These are phyloP conservation scores for Pogonocherus hispidulus DNA, from an alignment of 2,888 invertebrate genomes.

Conservation along the genomic window DNA sequence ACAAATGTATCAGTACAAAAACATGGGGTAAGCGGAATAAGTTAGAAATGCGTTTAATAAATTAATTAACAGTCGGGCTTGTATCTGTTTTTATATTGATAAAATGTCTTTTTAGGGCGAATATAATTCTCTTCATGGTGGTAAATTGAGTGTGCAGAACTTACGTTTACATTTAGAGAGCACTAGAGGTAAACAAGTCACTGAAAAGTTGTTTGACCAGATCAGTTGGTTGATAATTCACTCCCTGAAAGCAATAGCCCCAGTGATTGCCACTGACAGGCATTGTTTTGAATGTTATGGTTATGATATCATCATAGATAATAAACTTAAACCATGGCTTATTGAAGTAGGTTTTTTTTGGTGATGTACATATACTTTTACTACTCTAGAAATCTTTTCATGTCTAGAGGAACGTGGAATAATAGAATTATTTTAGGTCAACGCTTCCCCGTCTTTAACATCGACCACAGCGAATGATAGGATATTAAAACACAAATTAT, in stretches of 20 bases:
- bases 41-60: too few relatives aligned
- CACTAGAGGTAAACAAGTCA: constrained; percentile 88
- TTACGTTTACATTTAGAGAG: constrained; percentile 91
- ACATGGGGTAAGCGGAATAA: constrained; percentile 78
- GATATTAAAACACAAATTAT: constrained; percentile 92
- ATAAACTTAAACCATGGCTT: constrained; percentile 93
- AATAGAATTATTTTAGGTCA: constrained; percentile 73
- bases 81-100: constrained; percentile 49
- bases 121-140: constrained; percentile 94
- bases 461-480: constrained; percentile 95
- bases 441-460: constrained; percentile 94
- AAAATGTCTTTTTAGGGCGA: constrained; percentile 75
- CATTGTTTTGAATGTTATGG: constrained; percentile 96
- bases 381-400: too few relatives aligned
- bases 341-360: constrained; percentile 82
- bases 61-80: too few relatives aligned
- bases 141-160: constrained; percentile 95
- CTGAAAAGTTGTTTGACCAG: constrained; percentile 89
- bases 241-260: constrained; percentile 92
- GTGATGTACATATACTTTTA: too few relatives aligned
- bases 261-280: constrained; percentile 92
- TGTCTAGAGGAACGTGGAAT: too few relatives aligned
- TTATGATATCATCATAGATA: constrained; percentile 96
- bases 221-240: constrained; percentile 93
- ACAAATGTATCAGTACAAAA: constrained; percentile 99